phyloP scores from a whole-genome alignment of 2,888 invertebrate genomes.

The Microctonus brassicae region DNA sequence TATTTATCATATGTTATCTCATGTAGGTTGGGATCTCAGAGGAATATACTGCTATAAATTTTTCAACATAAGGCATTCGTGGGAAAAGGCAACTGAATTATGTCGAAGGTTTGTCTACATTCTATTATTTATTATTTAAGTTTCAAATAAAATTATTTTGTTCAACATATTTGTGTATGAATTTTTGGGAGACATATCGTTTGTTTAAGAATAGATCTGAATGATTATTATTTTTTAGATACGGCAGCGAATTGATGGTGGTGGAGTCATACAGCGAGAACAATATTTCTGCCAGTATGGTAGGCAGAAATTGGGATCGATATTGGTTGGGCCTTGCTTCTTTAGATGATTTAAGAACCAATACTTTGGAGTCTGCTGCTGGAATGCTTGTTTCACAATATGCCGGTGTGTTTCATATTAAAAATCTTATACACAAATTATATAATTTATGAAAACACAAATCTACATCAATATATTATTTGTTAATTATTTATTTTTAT shows the following conservation, averaged over 20 bases:
- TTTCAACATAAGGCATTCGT: conserved; percentile 95
- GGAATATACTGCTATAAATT: conserved; percentile 95
- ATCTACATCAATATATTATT: no score
- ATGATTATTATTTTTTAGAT: conserved; percentile 72
- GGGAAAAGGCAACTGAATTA: conserved; percentile 95
- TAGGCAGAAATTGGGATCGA: conserved; percentile 78
- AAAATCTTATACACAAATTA: no score
- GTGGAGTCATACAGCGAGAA: conserved; percentile 93
- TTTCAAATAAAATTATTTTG: not conserved
- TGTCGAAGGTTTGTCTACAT: conserved; percentile 83
- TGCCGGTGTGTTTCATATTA: conserved; percentile 74
- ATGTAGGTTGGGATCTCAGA: conserved; percentile 90
- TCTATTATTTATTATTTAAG: not conserved
- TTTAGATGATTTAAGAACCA: conserved; percentile 91
- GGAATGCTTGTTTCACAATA: conserved; percentile 92
- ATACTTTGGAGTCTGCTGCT: conserved; percentile 94
- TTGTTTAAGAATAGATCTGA: not conserved
- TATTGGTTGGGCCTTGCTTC: conserved; percentile 94
- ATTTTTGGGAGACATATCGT: no score
- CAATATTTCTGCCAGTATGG: conserved; percentile 87
- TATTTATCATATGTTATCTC: conserved; percentile 42
- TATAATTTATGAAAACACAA: no score
- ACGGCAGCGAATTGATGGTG: conserved; percentile 94
- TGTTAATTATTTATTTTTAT: no score
- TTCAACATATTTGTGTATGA: no score